phyloP scores from a whole-genome alignment of 2,888 invertebrate species.

The Rosalia funebris region DNA sequence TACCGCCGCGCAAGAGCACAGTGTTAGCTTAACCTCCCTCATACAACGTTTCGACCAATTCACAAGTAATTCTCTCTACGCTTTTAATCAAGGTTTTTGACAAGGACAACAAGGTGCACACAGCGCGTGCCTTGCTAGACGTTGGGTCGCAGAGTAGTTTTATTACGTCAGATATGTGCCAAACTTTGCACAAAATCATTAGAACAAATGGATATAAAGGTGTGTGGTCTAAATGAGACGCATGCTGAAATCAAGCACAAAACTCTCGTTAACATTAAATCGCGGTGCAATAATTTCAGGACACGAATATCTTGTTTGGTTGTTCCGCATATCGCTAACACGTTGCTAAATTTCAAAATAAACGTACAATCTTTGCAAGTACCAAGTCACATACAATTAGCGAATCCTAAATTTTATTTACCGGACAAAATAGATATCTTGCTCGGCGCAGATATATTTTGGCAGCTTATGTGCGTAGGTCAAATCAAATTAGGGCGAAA shows the following conservation, averaged over 20 bases:
- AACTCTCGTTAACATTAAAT: constrained; percentile 3
- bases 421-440: constrained; percentile 33
- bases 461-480: constrained; percentile 29
- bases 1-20: not conserved
- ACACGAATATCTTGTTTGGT: constrained; percentile 24
- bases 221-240: constrained; percentile 27
- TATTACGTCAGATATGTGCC: not conserved
- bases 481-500: constrained; percentile 24
- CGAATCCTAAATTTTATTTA: constrained; percentile 32
- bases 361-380: constrained; percentile 17
- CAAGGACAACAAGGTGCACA: constrained; percentile 12
- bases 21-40: not conserved
- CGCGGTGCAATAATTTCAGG: constrained; percentile 13
- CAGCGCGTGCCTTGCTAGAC: constrained; percentile 25
- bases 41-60: not conserved
- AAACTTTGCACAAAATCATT: not conserved
- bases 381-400: constrained; percentile 30
- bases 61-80: constrained; percentile 20
- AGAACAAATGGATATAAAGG: constrained; percentile 15
- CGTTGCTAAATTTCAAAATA: constrained; percentile 24
- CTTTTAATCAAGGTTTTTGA: constrained; percentile 17
- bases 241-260: constrained; percentile 8
- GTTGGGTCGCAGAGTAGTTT: constrained; percentile 1
- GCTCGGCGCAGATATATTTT: constrained; percentile 34
- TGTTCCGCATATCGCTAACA: constrained; percentile 27